These are phyloP conservation scores for Tapirus terrestris DNA, from an alignment of 2,113 vertebrate genomes.

Conservation along the genomic window DNA sequence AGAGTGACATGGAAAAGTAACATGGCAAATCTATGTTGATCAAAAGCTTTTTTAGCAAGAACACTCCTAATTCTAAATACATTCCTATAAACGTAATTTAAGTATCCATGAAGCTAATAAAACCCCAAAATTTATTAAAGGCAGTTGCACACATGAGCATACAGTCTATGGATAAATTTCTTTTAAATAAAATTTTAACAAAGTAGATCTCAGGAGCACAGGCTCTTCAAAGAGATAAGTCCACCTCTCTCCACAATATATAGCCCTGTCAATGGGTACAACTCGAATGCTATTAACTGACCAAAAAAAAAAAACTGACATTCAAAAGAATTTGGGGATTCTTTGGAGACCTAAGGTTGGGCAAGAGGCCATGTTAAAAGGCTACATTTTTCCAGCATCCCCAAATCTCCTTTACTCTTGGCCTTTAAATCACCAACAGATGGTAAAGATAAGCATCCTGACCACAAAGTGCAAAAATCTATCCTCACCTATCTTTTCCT, in stretches of 20 bases:
- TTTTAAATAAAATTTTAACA: background rate
- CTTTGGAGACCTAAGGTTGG: background rate
- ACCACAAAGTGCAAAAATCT: background rate
- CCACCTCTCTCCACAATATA: background rate
- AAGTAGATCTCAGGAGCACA: background rate
- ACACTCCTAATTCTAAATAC: background rate
- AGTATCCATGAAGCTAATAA: background rate
- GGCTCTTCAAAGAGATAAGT: background rate
- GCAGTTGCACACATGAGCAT: fast-evolving
- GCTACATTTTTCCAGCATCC: background rate
- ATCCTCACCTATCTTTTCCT: background rate
- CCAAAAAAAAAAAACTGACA: fast-evolving
- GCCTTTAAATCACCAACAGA: background rate
- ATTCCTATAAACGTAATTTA: background rate
- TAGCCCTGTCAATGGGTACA: background rate
- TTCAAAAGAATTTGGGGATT: background rate
- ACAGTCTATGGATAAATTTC: background rate
- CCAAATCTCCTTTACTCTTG: background rate
- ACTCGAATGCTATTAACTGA: background rate
- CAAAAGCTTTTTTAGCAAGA: background rate
- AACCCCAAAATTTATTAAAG: background rate
- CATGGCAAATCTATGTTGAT: background rate
- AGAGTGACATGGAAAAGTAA: background rate
- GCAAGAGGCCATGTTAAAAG: background rate
- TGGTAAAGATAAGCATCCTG: background rate